These are phyloP conservation scores for Polia nebulosa DNA, from an alignment of 2,888 invertebrate species.

Conservation along the genomic window DNA sequence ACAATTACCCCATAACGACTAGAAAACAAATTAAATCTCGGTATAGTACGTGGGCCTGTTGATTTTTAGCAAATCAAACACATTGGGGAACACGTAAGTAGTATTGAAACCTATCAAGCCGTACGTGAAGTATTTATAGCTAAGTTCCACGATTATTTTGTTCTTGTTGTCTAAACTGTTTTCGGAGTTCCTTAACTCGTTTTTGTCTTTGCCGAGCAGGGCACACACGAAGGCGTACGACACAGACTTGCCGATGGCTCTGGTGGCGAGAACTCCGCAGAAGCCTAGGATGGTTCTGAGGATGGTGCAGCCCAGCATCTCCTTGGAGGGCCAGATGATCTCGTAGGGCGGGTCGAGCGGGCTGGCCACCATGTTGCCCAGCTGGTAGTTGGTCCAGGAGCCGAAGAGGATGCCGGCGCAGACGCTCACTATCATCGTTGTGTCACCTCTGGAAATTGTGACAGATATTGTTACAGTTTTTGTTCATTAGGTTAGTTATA, in stretches of 20 bases:
- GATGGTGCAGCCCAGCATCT: conserved; percentile 93
- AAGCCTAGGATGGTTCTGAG: conserved; percentile 95
- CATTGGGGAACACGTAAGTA: conserved; percentile 94
- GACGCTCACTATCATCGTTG: conserved; percentile 96
- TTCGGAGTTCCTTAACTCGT: conserved; percentile 92
- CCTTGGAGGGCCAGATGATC: conserved; percentile 95
- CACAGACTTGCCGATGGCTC: conserved; percentile 93
- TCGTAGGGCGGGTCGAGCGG: conserved; percentile 93
- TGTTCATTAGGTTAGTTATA: neutral
- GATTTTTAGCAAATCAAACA: conserved; percentile 94
- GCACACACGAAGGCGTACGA: conserved; percentile 94
- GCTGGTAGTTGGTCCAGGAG: conserved; percentile 96
- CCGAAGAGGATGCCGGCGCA: conserved; percentile 95
- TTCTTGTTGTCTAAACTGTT: conserved; percentile 93
- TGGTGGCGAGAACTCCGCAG: conserved; percentile 93
- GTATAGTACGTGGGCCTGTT: conserved; percentile 96
- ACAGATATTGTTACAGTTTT: neutral
- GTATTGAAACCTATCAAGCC: conserved; percentile 95
- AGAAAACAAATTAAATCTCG: conserved; percentile 92
- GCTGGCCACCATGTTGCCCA: conserved; percentile 93
- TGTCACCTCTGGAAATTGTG: conserved; percentile 94
- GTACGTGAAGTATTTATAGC: conserved; percentile 96
- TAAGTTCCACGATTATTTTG: conserved; percentile 95
- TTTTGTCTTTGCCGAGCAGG: conserved; percentile 92
- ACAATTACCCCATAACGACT: conserved; percentile 46